A percentile compares a stretch with the other conserved stretches of the same genome.
phyloP scores from a whole-genome alignment of 64 coral and sea anemone species.

The Montipora sp. region DNA sequence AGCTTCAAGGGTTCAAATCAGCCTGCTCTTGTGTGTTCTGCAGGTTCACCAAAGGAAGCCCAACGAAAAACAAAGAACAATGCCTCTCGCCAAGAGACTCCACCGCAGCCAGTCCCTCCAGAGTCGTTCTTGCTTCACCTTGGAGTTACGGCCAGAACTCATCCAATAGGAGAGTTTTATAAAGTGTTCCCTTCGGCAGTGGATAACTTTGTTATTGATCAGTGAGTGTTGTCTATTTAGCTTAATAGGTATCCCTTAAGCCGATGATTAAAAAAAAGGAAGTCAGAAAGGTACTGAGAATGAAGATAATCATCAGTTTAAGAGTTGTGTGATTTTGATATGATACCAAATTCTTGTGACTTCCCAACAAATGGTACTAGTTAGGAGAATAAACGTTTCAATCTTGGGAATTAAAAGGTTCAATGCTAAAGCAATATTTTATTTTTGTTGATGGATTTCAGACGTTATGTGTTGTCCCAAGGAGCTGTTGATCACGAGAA shows the following conservation, averaged over 20 bases:
- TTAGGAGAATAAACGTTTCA: too few species aligned
- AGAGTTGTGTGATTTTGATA: too few species aligned
- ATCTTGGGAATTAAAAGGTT: too few species aligned
- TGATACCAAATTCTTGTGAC: too few species aligned
- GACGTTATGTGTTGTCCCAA: conserved; percentile 82
- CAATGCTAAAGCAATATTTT: too few species aligned
- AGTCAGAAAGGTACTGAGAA: too few species aligned
- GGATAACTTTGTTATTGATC: conserved; percentile 80
- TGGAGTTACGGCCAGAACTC: conserved; percentile 81
- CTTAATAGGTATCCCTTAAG: too few species aligned
- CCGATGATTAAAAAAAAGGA: too few species aligned
- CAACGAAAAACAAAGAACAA: conserved; percentile 53
- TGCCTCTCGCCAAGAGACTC: not conserved
- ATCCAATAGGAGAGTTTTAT: conserved; percentile 77
- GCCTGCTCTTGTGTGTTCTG: not conserved
- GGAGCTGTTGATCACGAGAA: conserved; percentile 51
- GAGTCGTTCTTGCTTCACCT: conserved; percentile 92
- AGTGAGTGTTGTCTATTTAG: conserved; percentile 42
- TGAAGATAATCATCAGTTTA: too few species aligned
- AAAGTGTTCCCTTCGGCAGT: conserved; percentile 60
- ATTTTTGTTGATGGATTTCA: not conserved
- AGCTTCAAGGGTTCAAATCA: not conserved
- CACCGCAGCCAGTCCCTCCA: conserved; percentile 74
- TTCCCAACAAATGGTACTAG: too few species aligned
- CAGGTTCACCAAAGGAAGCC: conserved; percentile 27